Evolutionary conservation across 2,888 invertebrate genomes (phyloP), one percentile per base, ranked within the genome.

Genomic region (Hirtodrosophila confusa): DNA sequence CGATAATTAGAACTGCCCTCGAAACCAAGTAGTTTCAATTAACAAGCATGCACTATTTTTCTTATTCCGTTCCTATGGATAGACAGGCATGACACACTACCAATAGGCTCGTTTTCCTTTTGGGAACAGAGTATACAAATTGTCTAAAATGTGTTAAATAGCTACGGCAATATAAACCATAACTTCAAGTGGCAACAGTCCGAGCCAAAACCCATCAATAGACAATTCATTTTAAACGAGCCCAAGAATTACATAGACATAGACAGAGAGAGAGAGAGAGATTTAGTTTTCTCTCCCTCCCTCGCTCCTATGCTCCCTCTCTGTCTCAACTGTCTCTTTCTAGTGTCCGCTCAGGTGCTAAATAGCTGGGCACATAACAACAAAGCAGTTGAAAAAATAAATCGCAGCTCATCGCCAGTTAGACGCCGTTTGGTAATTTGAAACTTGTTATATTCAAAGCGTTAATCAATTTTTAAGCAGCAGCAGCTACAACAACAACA

Each of bases 381-480:
- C 66, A 55, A 71, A 62, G 53, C 63, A 63, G 55, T 49, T 64
- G 45, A 35, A 63, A 70, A 12, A 27, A 7, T 9, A 44, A 41
- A 40, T 53, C 53, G 41, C 43, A 31, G 48, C 29, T 35, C 35
- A 74, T 58, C 68, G 62, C 64, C 80, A 80, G 69, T 78, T 80
- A 78, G 78, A 84, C 69, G 78, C 68, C 67, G 64, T 57, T 64
- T 72, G 88, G 86, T 86, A 89, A 88, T 88, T 88, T 65, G 83
- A 78, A 76, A 75, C 85, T 88, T 80, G 86, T 80, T 88, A 84
- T 78, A 71, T 56, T 75, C 72, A 61, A 80, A 72, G 88, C 78
- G 88, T 75, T 88, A 88, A 88, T 88, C 65, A 86, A 70, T 78
- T 87, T 86, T 83, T 73, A 82, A 84, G 80, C 84, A 80, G 79